These are phyloP conservation scores for Chaenogobius annularis DNA, from an alignment of 2,113 vertebrate genomes.

Conservation along the genomic window DNA sequence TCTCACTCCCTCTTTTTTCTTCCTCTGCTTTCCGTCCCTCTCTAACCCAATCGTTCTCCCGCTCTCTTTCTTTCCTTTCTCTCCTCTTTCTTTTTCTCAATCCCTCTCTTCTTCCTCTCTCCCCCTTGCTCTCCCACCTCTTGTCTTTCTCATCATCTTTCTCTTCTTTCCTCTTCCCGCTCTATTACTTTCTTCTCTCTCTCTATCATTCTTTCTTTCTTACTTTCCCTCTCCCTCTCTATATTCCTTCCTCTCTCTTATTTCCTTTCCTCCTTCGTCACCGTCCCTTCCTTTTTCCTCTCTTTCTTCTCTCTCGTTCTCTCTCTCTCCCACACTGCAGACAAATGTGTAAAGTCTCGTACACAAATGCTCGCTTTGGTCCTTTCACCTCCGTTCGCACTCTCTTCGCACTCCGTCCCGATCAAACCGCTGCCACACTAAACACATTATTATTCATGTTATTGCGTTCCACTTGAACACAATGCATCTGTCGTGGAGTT, in stretches of 20 bases:
- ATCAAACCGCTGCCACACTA: neutral
- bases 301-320: neutral
- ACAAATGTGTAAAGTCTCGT: neutral
- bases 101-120: no score
- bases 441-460: neutral
- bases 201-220: neutral
- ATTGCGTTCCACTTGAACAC: neutral
- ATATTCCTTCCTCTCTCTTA: neutral
- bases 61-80: no score
- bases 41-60: no score
- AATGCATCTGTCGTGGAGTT: neutral
- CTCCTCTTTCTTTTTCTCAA: no score
- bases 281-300: no score
- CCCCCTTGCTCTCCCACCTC: neutral
- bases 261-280: neutral
- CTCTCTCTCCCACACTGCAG: neutral
- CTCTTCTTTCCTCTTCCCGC: neutral
- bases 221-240: neutral
- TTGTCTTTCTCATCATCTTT: neutral
- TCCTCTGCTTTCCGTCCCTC: no score
- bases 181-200: neutral
- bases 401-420: neutral
- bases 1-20: no score
- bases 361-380: neutral
- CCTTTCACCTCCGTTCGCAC: neutral